Evolutionary conservation across 2,888 invertebrate species (phyloP).

Genomic region (Hypsopygia costalis): DNA sequence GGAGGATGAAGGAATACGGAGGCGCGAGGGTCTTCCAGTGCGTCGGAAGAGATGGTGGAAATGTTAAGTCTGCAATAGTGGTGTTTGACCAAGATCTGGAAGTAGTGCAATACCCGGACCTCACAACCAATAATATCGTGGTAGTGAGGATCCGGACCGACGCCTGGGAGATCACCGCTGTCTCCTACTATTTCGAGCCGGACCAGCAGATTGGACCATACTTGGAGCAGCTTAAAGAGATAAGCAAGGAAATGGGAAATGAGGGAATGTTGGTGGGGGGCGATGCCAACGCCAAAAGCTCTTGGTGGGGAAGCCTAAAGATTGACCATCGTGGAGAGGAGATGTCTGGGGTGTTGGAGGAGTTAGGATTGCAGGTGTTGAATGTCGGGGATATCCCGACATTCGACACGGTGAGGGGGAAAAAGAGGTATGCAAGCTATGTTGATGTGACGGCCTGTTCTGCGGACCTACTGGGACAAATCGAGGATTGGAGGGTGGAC

Average conservation of each 20-base stretch:
- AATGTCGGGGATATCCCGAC: slow-evolving; percentile 26
- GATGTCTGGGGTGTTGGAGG: slow-evolving; percentile 1
- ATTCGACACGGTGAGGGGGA: slow-evolving; percentile 21
- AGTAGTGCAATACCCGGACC: neutral
- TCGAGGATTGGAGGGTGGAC: slow-evolving; percentile 12
- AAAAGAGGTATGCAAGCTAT: slow-evolving; percentile 11
- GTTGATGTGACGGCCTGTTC: slow-evolving; percentile 26
- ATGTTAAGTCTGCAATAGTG: slow-evolving; percentile 13
- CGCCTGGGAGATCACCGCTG: neutral
- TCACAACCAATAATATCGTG: neutral
- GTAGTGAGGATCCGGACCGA: neutral
- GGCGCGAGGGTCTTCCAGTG: neutral
- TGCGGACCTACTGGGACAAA: slow-evolving; percentile 2
- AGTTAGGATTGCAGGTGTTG: slow-evolving; percentile 18
- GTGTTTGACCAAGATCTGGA: slow-evolving; percentile 6
- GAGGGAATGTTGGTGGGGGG: slow-evolving; percentile 13
- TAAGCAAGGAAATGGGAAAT: neutral
- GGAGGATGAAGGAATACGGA: neutral
- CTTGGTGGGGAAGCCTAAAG: slow-evolving; percentile 13
- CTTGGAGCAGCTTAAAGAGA: neutral
- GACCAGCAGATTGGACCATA: slow-evolving; percentile 7
- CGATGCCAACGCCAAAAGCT: slow-evolving; percentile 12
- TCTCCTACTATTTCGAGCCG: slow-evolving; percentile 8
- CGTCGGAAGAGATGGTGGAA: neutral
- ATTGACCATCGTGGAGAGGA: slow-evolving; percentile 15